Evolutionary conservation across 2,888 invertebrate species (phyloP), one percentile per base, ranked within the genome.

Genomic region (Apantesis nais): DNA sequence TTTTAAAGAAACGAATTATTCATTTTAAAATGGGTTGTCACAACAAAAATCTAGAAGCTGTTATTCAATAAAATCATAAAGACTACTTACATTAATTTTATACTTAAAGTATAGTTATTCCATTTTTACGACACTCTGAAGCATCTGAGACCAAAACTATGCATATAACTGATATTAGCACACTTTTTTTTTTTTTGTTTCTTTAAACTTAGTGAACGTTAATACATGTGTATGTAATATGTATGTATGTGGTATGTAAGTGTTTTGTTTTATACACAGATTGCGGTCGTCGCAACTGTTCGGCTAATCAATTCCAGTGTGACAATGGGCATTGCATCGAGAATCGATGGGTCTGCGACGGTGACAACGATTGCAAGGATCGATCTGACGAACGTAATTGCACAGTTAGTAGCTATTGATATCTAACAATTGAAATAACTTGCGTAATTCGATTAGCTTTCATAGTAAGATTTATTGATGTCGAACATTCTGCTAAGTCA

Each of bases 341-440:
- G 25, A 94, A 94, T 66, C 95, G 96, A 41, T 97, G 97, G 97
- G 89, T 94, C 12, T 98, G 98, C 87, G 98, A 98, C 83, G 96
- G 96, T 1, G 97, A 97, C 81, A 96, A 97, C 77, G 98, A 98
- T 83, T 98, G 98, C 82, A 93, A 96, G 12, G 98, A 98, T 81
- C 96, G 96, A 34, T 97, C 97, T 0, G 98, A 98, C 83, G 97
- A 97, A 88, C 89, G 88, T 0, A 96, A 96, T 78, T 97, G 97
- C 82, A 85, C 90, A 74, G 94, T 94, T 73, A 88, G 88, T 86
- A 19, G 7, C 39, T 61, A 25, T 63, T 62, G 7, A 34, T 29
- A 29, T 37, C n/a, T 1, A 25, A 2, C 12, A 62, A 37, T 11
- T 37, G 11, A 5, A 55, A 52, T 52, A 3, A 11, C 1, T 25